Base-by-base conservation (phyloP, 37 sponge, comb jelly and placozoan species). In the Bolinopsis microptera region DNA sequence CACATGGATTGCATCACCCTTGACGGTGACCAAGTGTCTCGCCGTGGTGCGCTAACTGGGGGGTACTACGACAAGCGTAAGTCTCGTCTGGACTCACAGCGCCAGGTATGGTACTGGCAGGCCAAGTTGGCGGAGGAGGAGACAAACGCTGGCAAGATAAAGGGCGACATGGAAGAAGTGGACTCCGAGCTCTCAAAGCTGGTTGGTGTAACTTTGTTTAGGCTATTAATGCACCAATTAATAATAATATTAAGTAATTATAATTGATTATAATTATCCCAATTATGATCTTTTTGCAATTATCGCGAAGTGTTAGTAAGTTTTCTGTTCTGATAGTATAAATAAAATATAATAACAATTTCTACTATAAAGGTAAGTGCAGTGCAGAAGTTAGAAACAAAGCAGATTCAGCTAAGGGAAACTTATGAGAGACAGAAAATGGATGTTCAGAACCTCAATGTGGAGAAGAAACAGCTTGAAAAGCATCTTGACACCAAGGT, bases 1-100 rank as follows among this genome's bases (percentile, higher is more conserved):
- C 90, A 96, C 38, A 86, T 96, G 88, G 97, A 97, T 94, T 98
- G 99, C 41, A 94, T 98, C 74, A 98, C 99, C 1, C 76, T 97
- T 38, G 99, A 97, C 38, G 99, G 99, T 92, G 97, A 96, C 68
- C 97, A 96, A 86, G 97, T 98, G 83, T 95, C 96, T 40, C 38
- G 95, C 28, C 94, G 95, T 35, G 99, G 99, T 21, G 95, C 96
- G 0, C 93, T 98, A 92, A 96, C 99, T 77, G 99, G 99, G 9
- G 99, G 99, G 35, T 98, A 97, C 96, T 94, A 96, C 93, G 97
- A 98, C 93, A 93, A 94, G 32, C 61, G 95, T 31, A 93, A 76
- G 94, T 96, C 96, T 24, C 93, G 96, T 0, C 92, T 98, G 75
- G 94, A 95, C 35, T 35, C 93, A 36, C 95, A 96, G 72, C 32